A percentile compares a stretch with the other conserved stretches of the same genome.
phyloP scores from a whole-genome alignment of 2,888 invertebrate species.

The Therioaphis trifolii region DNA sequence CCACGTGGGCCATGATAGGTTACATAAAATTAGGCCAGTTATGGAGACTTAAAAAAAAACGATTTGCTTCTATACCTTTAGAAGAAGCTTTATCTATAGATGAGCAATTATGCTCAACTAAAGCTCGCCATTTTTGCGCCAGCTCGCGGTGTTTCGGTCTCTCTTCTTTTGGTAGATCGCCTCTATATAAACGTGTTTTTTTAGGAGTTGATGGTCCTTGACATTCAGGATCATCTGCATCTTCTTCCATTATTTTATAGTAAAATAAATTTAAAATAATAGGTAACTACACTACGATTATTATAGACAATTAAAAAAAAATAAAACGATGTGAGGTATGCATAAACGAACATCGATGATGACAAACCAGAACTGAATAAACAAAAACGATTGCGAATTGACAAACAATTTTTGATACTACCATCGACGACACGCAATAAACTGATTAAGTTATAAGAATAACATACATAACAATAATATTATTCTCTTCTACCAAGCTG shows the following conservation, averaged over 20 bases:
- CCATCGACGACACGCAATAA: not conserved
- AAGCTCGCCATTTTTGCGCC: no score
- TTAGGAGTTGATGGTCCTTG: not conserved
- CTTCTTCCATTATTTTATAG: not conserved
- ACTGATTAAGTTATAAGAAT: no score
- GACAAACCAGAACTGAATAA: not conserved
- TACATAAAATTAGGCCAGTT: no score
- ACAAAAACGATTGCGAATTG: not conserved
- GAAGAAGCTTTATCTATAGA: no score
- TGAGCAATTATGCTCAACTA: no score
- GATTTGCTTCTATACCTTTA: no score
- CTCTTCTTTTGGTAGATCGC: not conserved
- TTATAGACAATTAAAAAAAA: not conserved
- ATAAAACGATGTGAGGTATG: constrained; percentile 1
- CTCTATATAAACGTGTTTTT: not conserved
- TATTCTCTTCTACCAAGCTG: not conserved
- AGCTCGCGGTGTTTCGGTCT: not conserved
- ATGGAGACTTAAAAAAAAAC: no score
- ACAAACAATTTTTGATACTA: no score
- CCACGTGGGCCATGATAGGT: no score
- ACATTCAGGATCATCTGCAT: not conserved
- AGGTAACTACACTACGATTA: not conserved
- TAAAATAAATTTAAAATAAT: not conserved
- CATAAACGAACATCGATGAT: not conserved
- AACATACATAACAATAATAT: not conserved